A percentile compares a stretch with the other conserved stretches of the same genome.
phyloP scores from a whole-genome alignment of 2,888 invertebrate genomes.

The Andrena chrysosceles region DNA sequence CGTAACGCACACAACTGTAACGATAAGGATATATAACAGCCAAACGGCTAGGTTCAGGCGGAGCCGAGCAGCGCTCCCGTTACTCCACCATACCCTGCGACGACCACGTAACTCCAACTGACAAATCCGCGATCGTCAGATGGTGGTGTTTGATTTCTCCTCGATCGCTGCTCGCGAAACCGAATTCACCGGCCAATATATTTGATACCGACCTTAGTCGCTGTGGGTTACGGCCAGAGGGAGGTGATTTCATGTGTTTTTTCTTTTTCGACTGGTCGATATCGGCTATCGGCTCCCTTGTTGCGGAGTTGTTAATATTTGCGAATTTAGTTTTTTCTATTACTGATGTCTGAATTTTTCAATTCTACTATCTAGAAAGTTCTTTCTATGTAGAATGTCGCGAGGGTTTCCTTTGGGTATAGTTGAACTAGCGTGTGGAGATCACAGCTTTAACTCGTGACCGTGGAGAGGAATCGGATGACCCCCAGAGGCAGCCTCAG shows the following conservation, averaged over 20 bases:
- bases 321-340: background rate
- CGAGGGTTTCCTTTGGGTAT: background rate
- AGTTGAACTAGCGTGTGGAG: background rate
- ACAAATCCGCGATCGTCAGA: no score
- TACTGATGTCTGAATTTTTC: background rate
- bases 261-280: background rate
- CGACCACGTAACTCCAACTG: no score
- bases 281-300: constrained; percentile 7
- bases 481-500: constrained; percentile 42
- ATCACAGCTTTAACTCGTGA: constrained; percentile 50
- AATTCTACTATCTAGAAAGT: background rate
- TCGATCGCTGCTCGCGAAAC: no score
- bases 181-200: no score
- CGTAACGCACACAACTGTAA: no score
- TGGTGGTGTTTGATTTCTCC: no score
- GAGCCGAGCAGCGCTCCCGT: no score
- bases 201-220: no score
- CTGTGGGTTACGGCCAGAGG: background rate
- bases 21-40: no score
- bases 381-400: background rate
- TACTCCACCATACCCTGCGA: no score
- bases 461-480: constrained; percentile 58
- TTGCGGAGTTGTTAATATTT: constrained; percentile 17
- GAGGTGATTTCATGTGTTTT: background rate
- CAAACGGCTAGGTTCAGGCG: no score